A percentile compares a stretch with the other conserved stretches of the same genome.
These are phyloP conservation scores for Hucho hucho DNA, from an alignment of 2,113 vertebrate species.

Conservation along the genomic window DNA sequence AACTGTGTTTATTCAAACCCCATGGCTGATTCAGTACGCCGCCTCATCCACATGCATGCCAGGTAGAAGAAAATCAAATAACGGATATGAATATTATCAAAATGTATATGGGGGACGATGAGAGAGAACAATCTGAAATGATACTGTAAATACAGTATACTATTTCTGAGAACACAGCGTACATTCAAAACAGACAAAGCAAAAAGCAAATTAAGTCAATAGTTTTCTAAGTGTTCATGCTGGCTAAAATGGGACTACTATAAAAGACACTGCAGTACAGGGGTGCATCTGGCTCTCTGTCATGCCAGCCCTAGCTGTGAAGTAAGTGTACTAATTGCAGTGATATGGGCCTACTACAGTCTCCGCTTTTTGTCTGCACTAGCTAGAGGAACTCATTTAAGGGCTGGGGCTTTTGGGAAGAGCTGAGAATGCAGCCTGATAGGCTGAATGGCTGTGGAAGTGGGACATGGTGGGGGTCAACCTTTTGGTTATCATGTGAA, in stretches of 20 bases:
- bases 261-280: slow-evolving; percentile 25
- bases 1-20: slow-evolving; percentile 67
- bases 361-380: slow-evolving; percentile 52
- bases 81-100: slow-evolving; percentile 13
- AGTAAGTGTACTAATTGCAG: slow-evolving; percentile 63
- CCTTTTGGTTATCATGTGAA: slow-evolving; percentile 1
- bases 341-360: slow-evolving; percentile 53
- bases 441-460: slow-evolving; percentile 49
- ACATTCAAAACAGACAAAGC: neutral
- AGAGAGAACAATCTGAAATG: neutral
- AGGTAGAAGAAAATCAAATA: slow-evolving; percentile 63
- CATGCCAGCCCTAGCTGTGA: slow-evolving; percentile 55
- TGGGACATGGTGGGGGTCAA: slow-evolving; percentile 56
- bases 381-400: slow-evolving; percentile 46
- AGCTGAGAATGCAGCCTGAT: slow-evolving; percentile 42
- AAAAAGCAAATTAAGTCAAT: neutral
- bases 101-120: neutral
- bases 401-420: slow-evolving; percentile 58
- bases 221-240: neutral
- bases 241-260: neutral
- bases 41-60: slow-evolving; percentile 46
- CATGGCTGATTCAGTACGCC: slow-evolving; percentile 62
- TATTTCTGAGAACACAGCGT: neutral
- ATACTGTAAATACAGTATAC: no score
- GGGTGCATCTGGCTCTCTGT: slow-evolving; percentile 30